Evolutionary conservation across 2,888 invertebrate genomes (phyloP), one percentile per base, ranked within the genome.

Genomic region (Lissonota sp.): DNA sequence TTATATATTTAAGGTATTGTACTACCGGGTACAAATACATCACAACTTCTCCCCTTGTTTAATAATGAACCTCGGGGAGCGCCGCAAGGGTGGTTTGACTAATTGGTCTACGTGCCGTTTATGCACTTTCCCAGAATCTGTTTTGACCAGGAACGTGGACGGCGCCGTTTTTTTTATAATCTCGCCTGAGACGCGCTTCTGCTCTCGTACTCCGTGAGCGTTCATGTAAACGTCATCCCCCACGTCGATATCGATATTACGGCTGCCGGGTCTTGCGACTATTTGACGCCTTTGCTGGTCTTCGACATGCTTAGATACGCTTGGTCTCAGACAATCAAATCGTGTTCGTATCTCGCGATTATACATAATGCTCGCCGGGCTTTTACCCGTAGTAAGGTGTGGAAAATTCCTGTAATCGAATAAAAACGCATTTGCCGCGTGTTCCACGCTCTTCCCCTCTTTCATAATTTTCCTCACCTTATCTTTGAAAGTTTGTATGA

Each of bases 261-360:
- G 62, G 5, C n/a, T 62, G 0, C 62, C 80, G 0, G 55, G 37
- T 42, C 69, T 74, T 0, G 16, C 5, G 5, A 72, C 57, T 1
- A 82, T 82, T 67, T 79, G 79, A 12, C 58, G 55, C 12, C 76
- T 10, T 55, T 74, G 78, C 6, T 70, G 62, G 3, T 55, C 44
- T 12, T 81, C 72, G 14, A 80, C 76, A 12, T 62, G 8, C 8
- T 72, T 51, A 0, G 3, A n/a, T 8, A 78, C 69, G 37, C 39
- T 78, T n/a, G 84, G 83, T 37, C 51, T 74, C n/a, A 83, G 44
- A 2, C 63, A 44, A 64, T 84, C 83, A 12, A 85, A 84, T 6
- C 83, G 42, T 10, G 85, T 84, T 74, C 83, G 70, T 40, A 80
- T 10, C 0, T 85, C 80, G 6, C 84, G 63, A 0, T 82, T 78